A percentile compares a stretch with the other conserved stretches of the same genome.
These are phyloP conservation scores for Onychostoma macrolepis DNA, from an alignment of 2,113 vertebrate species.

Conservation along the genomic window DNA sequence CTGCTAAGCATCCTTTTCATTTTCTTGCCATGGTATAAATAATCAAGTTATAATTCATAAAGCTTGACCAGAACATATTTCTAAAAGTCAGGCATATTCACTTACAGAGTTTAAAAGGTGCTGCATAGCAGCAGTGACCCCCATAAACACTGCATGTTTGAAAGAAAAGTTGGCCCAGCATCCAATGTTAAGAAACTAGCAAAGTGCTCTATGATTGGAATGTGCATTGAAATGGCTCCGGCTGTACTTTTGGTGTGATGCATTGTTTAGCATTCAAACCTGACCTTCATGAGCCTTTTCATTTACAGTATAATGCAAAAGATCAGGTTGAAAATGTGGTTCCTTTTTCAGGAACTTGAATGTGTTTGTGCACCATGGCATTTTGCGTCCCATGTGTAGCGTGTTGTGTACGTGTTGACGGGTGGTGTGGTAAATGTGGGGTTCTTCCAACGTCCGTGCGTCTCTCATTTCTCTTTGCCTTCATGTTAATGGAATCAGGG, in stretches of 20 bases:
- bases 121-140: not conserved
- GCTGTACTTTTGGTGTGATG: not conserved
- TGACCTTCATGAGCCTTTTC: slow-evolving; percentile 31
- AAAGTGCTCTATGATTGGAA: not conserved
- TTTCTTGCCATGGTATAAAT: not conserved
- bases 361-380: not conserved
- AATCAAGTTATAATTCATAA: not conserved
- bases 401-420: slow-evolving; percentile 26
- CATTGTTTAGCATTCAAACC: slow-evolving; percentile 16
- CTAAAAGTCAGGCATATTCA: not conserved
- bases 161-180: not conserved
- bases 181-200: not conserved
- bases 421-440: slow-evolving; percentile 64
- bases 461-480: slow-evolving; percentile 70
- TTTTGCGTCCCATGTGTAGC: slow-evolving; percentile 17
- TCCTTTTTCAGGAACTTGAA: slow-evolving; percentile 28
- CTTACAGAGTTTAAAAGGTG: not conserved
- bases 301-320: slow-evolving; percentile 11
- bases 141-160: not conserved
- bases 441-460: slow-evolving; percentile 80
- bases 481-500: slow-evolving; percentile 92
- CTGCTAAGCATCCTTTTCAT: not conserved
- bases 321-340: slow-evolving; percentile 15
- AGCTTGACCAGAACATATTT: not conserved
- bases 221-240: not conserved